Conservation (phyloP, 2,797 vertebrate genomes). For the Eupleurogrammus muticus region DNA sequence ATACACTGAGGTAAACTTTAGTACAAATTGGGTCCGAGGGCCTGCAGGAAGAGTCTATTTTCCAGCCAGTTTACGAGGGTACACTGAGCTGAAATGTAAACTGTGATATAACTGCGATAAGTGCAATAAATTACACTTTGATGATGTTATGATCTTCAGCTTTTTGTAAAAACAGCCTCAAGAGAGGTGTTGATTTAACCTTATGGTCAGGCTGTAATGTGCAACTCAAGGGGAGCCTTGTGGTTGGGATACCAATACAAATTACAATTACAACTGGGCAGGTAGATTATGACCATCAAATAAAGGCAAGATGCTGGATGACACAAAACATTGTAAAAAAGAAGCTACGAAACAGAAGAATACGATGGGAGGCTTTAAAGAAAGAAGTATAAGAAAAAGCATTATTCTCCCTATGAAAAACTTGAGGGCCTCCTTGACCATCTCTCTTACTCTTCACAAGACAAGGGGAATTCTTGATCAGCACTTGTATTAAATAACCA, state of each 20-base stretch:
- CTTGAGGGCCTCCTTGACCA: conserved; percentile 31
- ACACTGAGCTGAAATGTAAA: neutral
- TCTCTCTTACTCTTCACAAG: conserved; percentile 20
- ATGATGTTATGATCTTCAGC: neutral
- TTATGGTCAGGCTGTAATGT: neutral
- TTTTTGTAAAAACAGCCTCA: too few relatives aligned
- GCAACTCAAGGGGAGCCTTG: too few relatives aligned
- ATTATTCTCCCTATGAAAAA: conserved; percentile 14
- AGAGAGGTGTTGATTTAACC: neutral
- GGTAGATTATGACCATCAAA: neutral
- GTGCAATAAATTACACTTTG: neutral
- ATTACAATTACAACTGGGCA: neutral
- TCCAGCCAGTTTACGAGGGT: neutral
- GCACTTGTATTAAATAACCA: conserved; percentile 53
- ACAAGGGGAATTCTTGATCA: conserved; percentile 34
- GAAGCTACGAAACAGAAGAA: neutral
- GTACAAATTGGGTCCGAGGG: neutral
- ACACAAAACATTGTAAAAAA: neutral
- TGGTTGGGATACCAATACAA: neutral
- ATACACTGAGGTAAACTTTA: neutral
- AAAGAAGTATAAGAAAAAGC: neutral
- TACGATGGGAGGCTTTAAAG: neutral
- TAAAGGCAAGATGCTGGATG: neutral
- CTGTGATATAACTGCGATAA: neutral
- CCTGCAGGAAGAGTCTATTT: neutral